Base-by-base conservation (phyloP, 2,797 vertebrate genomes). In the Cheirogaleus major region DNA sequence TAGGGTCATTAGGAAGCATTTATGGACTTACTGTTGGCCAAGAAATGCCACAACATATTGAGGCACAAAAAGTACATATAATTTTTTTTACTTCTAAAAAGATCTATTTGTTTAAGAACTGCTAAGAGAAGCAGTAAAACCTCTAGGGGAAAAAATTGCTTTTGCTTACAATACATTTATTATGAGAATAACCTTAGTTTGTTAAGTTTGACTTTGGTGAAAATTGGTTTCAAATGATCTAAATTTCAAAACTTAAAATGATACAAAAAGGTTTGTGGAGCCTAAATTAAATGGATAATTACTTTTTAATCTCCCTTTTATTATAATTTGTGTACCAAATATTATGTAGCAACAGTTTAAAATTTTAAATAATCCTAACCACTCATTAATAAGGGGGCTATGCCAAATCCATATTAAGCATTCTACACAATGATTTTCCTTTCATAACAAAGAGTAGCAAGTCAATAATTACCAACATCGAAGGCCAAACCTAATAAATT, bases 151-250 rank as follows among this genome's bases (percentile, higher is more conserved):
- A 15, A 69, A 92, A 83, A 38, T 25, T 78, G 8, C 0, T 4
- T 95, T 84, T 91, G 13, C 11, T 83, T 80, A 61, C 1, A 92
- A 59, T 15, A 63, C n/a, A 48, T 84, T 94, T 93, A 91, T 92
- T 86, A 70, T 4, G 7, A 9, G 3, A 9, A 81, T 89, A 93
- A 93, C 15, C 35, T 87, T 92, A 76, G 75, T 95, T 92, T 92
- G 43, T 88, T 76, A 93, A 79, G n/a, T 93, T 78, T 95, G 65
- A 95, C 85, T 86, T 55, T 85, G 13, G n/a, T 95, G 94, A 91
- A 97, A 94, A 88, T 10, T 95, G 27, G 2, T 90, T 93, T 93
- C 57, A 63, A 91, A 92, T 89, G 17, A 65, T 59, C 63, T 95
- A 61, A 85, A 83, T 18, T 72, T 92, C 55, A 50, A 95, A 85